These are phyloP conservation scores for Gallinago media DNA, from an alignment of 2,113 vertebrate species.

Conservation along the genomic window DNA sequence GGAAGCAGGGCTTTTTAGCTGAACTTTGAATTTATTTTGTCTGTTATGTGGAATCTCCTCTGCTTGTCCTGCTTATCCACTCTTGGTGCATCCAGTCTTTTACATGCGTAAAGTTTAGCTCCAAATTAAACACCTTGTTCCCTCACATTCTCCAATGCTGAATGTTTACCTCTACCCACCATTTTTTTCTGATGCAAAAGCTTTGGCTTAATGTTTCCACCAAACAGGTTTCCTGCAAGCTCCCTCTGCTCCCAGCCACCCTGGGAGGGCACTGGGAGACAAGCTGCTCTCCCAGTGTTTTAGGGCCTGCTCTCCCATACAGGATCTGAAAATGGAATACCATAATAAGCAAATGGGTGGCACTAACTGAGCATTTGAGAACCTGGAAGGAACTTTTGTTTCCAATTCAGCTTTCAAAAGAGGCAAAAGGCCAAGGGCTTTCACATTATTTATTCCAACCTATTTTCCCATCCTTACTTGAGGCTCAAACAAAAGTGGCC, in stretches of 20 bases:
- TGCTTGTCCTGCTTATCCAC: neutral
- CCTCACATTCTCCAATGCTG: neutral
- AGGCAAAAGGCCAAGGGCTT: conserved; percentile 59
- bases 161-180: neutral
- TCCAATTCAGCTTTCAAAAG: conserved; percentile 54
- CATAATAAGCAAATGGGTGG: conserved; percentile 22
- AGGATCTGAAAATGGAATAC: neutral
- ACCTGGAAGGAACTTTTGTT: conserved; percentile 55
- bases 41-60: neutral
- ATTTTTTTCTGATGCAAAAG: neutral
- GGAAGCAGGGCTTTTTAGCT: neutral
- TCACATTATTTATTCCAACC: conserved; percentile 55
- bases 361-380: neutral
- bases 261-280: neutral
- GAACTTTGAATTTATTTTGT: neutral
- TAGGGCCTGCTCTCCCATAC: neutral
- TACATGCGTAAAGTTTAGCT: neutral
- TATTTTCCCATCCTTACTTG: conserved; percentile 55
- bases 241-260: neutral
- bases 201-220: neutral
- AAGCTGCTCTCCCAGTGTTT: neutral
- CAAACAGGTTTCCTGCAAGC: neutral
- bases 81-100: neutral
- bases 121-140: neutral
- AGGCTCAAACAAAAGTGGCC: conserved; percentile 62